Percentiles rank a stretch among this genome's conserved stretches.
Evolutionary conservation across 1,140 invertebrate species (phyloP).

Genomic region (Pygmarrhopalites habei): DNA sequence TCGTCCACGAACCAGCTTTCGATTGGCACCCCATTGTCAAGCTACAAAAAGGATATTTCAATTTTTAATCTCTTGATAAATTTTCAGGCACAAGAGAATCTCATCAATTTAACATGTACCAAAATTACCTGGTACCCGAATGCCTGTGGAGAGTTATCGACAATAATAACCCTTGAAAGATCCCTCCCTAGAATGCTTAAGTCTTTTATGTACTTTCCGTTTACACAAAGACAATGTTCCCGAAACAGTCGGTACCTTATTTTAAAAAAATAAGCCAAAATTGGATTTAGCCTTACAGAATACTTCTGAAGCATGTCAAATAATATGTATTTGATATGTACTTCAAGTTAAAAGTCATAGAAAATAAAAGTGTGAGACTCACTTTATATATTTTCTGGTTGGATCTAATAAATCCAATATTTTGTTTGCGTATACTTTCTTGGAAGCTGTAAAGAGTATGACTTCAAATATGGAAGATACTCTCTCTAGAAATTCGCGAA

Average conservation of each 20-base stretch:
- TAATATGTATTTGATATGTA: no score
- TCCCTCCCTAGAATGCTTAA: constrained; percentile 86
- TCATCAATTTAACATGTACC: constrained; percentile 20
- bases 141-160: constrained; percentile 88
- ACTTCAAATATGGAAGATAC: constrained; percentile 89
- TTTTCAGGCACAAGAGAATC: not conserved
- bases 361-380: no score
- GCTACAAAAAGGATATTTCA: constrained; percentile 55
- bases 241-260: constrained; percentile 79
- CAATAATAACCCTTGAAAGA: constrained; percentile 81
- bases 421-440: constrained; percentile 92
- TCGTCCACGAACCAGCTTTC: constrained; percentile 94
- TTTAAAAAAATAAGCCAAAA: no score
- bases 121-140: constrained; percentile 76
- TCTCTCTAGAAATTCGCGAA: constrained; percentile 82
- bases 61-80: no score
- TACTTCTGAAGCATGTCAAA: no score
- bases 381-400: constrained; percentile 79
- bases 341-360: not conserved
- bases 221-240: constrained; percentile 90
- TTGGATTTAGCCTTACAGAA: constrained; percentile 32
- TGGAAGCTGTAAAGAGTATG: constrained; percentile 92
- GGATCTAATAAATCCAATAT: constrained; percentile 89
- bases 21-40: constrained; percentile 95
- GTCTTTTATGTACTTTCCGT: constrained; percentile 96